Evolutionary conservation across 53 echinoderm and acorn worm species (phyloP).

Genomic region (Arbacia lixula): DNA sequence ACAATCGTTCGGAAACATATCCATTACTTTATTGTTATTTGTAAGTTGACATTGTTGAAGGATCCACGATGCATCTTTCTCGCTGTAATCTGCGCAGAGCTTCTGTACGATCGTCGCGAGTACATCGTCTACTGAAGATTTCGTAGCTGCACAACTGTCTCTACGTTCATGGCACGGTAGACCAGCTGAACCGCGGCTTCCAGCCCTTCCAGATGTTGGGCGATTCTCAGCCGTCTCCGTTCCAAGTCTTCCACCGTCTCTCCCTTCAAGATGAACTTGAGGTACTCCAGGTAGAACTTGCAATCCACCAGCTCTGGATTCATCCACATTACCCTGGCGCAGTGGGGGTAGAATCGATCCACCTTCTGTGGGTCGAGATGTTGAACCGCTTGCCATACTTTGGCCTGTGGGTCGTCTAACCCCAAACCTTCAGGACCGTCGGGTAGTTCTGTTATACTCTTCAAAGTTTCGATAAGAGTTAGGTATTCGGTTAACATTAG

Average conservation of each 20-base stretch:
- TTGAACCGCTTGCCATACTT: constrained; percentile 1
- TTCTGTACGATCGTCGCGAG: neutral
- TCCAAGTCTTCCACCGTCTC: constrained; percentile 8
- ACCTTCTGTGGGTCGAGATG: constrained; percentile 26
- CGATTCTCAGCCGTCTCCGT: neutral
- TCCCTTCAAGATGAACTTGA: constrained; percentile 10
- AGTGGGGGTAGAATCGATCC: constrained; percentile 27
- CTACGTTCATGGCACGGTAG: constrained; percentile 27
- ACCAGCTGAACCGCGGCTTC: constrained; percentile 7
- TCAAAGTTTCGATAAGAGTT: too few species aligned
- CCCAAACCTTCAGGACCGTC: too few species aligned
- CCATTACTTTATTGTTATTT: too few species aligned
- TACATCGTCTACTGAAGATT: neutral
- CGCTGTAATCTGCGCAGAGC: neutral
- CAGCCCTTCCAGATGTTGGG: constrained; percentile 16
- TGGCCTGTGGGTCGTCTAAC: constrained; percentile 6
- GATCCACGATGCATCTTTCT: neutral
- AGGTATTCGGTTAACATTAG: too few species aligned
- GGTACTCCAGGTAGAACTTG: constrained; percentile 11
- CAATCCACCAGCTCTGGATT: constrained; percentile 22
- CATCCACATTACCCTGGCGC: constrained; percentile 13
- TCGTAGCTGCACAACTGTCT: neutral
- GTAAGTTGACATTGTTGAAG: too few species aligned
- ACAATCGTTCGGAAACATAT: too few species aligned
- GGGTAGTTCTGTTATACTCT: too few species aligned